Evolutionary conservation across 2,888 invertebrate genomes (phyloP).

Genomic region (Gnatocerus cornutus): DNA sequence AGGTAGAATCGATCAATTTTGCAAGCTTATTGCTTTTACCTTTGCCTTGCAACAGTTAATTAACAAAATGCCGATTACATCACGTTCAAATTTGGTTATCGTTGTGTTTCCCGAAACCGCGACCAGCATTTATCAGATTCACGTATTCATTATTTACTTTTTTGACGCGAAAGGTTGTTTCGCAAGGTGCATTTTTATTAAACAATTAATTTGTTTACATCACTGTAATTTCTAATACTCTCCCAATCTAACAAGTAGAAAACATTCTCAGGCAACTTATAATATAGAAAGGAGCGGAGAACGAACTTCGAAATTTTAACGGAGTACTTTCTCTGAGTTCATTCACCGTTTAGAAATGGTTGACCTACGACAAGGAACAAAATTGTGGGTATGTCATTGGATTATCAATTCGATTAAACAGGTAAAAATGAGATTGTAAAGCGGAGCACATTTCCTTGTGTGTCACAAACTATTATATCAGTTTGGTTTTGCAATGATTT

Average conservation of each 20-base stretch:
- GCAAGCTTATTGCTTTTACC: slow-evolving; percentile 6
- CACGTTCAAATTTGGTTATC: slow-evolving; percentile 11
- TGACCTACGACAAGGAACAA: slow-evolving; percentile 50
- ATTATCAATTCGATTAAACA: slow-evolving; percentile 16
- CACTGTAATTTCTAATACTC: slow-evolving; percentile 41
- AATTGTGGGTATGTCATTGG: slow-evolving; percentile 23
- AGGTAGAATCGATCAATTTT: slow-evolving; percentile 5
- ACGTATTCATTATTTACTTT: slow-evolving; percentile 25
- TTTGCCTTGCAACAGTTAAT: slow-evolving; percentile 15
- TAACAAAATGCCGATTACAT: slow-evolving; percentile 15
- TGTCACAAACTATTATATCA: slow-evolving; percentile 20
- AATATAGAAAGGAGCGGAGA: slow-evolving; percentile 48
- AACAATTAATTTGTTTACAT: slow-evolving; percentile 41
- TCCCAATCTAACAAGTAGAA: slow-evolving; percentile 33
- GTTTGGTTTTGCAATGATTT: slow-evolving; percentile 28
- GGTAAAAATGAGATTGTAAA: slow-evolving; percentile 9
- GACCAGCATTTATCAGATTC: slow-evolving; percentile 13
- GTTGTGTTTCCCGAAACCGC: slow-evolving; percentile 20
- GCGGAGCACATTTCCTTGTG: slow-evolving; percentile 13
- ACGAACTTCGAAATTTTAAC: slow-evolving; percentile 45
- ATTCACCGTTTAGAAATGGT: slow-evolving; percentile 49
- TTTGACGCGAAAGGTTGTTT: slow-evolving; percentile 26
- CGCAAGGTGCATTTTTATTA: slow-evolving; percentile 34
- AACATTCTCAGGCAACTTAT: slow-evolving; percentile 41
- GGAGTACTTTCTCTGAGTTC: slow-evolving; percentile 47